Base-by-base conservation (phyloP, 2,113 vertebrate species). In the Xerus inauris region DNA sequence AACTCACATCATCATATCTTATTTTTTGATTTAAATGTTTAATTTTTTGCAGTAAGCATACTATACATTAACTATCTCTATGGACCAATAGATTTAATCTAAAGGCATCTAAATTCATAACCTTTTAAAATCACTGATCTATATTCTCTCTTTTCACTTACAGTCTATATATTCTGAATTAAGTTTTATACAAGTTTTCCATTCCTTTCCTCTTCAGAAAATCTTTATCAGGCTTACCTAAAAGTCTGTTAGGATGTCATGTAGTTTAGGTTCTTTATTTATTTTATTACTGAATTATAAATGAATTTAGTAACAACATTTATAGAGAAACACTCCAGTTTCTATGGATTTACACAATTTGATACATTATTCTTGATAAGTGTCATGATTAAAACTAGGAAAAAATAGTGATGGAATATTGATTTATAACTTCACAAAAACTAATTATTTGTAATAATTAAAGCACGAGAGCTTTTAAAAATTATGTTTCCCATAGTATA, bases 381-480 rank as follows among this genome's bases (percentile, higher is more conserved):
- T 26, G n/a, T 69, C 75, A 91, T n/a, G 32, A 14, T 32, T 90
- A 91, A 76, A 35, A 83, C 14, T 75, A 77, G 79, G 73, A 92
- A 97, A 94, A 89, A 89, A 85, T 28, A 71, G 69, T 94, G 38
- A 26, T 76, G 13, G 49, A 42, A 17, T 84, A 72, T 4, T 89
- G 17, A 96, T 47, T 71, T 89, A 77, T 64, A 93, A 79, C 45
- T 87, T 89, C 75, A 96, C 26, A 95, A 91, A 91, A 94, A 91
- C 28, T 89, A 16, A 91, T 94, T 11, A 89, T 91, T 57, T 95
- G 12, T 83, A 95, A 93, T 92, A 84, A 79, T 57, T 83, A 94
- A 96, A 89, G 32, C 54, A 95, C 64, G 10, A 94, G 45, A 69
- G 6, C 10, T 96, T 89, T 80, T 28, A 51, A 28, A 86, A 88